Evolutionary conservation across 35 echinoderm and acorn worm genomes (phyloP).

Genomic region (Heliocidaris tuberculata): DNA sequence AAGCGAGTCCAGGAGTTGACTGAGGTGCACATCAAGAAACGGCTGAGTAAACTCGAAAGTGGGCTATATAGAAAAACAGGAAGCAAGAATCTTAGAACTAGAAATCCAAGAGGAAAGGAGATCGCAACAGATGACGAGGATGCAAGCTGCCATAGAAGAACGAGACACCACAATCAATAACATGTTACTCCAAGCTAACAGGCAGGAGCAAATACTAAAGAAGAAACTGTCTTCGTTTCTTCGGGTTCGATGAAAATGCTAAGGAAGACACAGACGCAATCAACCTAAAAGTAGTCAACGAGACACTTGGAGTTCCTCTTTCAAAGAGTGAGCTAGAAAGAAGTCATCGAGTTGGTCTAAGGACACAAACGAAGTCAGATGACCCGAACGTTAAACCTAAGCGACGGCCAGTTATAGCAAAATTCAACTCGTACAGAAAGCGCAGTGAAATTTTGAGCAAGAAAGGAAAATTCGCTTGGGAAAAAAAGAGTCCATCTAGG

Average conservation of each 20-base stretch:
- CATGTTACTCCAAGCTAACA: neutral
- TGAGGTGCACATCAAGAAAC: neutral
- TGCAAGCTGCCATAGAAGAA: neutral
- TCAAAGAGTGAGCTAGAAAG: neutral
- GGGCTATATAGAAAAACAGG: neutral
- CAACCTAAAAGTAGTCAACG: neutral
- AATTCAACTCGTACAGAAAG: slow-evolving; percentile 23
- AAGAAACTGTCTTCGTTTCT: slow-evolving; percentile 37
- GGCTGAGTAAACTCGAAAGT: neutral
- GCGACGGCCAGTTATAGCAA: neutral
- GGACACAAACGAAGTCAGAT: neutral
- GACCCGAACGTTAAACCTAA: neutral
- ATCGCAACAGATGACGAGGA: neutral
- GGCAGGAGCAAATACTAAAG: slow-evolving; percentile 26
- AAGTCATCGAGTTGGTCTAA: neutral
- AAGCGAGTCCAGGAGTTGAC: neutral
- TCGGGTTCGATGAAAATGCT: slow-evolving; percentile 17
- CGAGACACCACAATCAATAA: neutral
- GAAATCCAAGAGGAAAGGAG: neutral
- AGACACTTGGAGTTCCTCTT: neutral
- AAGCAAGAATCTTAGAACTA: neutral
- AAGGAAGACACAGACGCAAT: neutral
- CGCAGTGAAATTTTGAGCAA: neutral
- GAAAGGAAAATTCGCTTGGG: too few species aligned
- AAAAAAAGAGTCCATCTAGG: too few species aligned